Evolutionary conservation across 2,888 invertebrate species (phyloP).

Genomic region (Hoplodrina ambigua): DNA sequence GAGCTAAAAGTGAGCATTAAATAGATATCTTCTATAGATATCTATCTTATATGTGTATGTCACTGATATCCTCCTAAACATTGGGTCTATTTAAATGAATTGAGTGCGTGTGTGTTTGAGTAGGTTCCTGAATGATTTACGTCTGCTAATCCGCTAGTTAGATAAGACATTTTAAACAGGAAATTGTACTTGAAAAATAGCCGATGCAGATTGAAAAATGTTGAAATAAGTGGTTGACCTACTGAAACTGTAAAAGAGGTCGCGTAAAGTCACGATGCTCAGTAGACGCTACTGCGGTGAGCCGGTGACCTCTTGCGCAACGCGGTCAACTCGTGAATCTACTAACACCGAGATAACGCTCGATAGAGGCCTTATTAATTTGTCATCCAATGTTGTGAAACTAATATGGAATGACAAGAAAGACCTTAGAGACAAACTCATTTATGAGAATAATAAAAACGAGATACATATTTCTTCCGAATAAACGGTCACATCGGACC

Average conservation of each 20-base stretch:
- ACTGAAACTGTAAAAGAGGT: constrained; percentile 39
- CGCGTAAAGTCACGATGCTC: constrained; percentile 44
- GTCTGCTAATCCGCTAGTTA: too few species aligned
- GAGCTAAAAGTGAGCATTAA: too few species aligned
- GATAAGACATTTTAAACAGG: too few species aligned
- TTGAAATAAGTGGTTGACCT: constrained; percentile 35
- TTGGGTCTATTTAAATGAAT: too few species aligned
- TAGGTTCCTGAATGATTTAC: too few species aligned
- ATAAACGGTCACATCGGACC: too few species aligned
- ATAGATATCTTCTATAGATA: too few species aligned
- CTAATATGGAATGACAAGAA: constrained; percentile 9
- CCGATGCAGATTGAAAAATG: constrained; percentile 1
- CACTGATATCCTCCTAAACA: too few species aligned
- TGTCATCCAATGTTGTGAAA: constrained; percentile 55
- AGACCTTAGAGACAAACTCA: neutral
- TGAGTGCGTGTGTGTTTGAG: too few species aligned
- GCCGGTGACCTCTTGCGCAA: constrained; percentile 61
- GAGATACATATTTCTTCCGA: too few species aligned
- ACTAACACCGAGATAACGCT: constrained; percentile 56
- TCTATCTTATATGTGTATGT: too few species aligned
- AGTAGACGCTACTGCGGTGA: constrained; percentile 24
- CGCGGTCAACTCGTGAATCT: constrained; percentile 62
- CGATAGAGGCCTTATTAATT: constrained; percentile 66
- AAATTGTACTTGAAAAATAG: neutral
- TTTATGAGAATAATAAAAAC: too few species aligned